Evolutionary conservation across 1,140 invertebrate genomes (phyloP), one percentile per base, ranked within the genome.

Genomic region (Anastrepha obliqua): DNA sequence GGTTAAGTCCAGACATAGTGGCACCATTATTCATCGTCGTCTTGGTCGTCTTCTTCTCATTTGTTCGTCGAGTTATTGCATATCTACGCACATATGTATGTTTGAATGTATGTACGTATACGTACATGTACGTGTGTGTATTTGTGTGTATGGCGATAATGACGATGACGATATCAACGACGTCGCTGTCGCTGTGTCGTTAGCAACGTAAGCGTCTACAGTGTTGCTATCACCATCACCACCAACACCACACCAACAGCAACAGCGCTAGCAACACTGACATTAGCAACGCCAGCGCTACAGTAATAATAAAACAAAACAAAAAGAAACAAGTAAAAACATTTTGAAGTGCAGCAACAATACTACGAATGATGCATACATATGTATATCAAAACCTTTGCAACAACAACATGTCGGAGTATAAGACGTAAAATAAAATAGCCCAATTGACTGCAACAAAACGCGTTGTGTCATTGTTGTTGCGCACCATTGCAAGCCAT

Each of bases 1-100:
- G 59, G 85, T 86, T 60, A 62, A 85, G 64, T 86, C 87, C 87
- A 88, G 87, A 88, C 87, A 88, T 88, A 86, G 78, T 88, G 87
- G 87, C 87, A 88, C 87, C 87, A 81, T 88, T 88, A 85, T 88
- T 87, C 78, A 88, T 86, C 78, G 62, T 85, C 78, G 60, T 65
- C 59, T 44, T 87, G 70, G n/a, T 60, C 58, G n/a, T 15, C 51
- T 85, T 85, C 81, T 55, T 58, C 81, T 13, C 58, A 39, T n/a
- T 59, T 85, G 8, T 51, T 55, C 47, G 15, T 85, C 58, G 8
- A 11, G 39, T 85, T 55, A 5, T 20, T 3, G 67, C 11, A 29
- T 44, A 78, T 47, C 17, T 17, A 20, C 17, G 9, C 5, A 17
- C 5, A 15, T 64, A 64, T 13, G 17, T 44, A 17, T 15, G 51